phyloP scores from a whole-genome alignment of 2,797 vertebrate species.

The Oryzias sinensis region DNA sequence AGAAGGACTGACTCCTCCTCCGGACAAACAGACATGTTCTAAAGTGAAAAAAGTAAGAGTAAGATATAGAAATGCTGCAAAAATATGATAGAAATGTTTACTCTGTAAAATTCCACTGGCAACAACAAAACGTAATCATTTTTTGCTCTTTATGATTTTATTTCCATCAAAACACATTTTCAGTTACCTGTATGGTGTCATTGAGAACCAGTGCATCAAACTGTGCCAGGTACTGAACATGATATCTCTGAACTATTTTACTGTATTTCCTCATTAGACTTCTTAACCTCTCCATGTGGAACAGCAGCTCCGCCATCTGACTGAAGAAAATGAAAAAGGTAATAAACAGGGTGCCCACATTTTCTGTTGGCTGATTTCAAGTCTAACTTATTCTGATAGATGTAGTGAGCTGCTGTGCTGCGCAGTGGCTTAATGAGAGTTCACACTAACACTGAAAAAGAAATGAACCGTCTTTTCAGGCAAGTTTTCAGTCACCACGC shows the following conservation, averaged over 20 bases:
- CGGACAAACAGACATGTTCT: constrained; percentile 92
- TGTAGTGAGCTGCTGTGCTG: too few species aligned
- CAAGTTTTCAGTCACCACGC: neutral
- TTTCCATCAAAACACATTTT: neutral
- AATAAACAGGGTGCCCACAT: neutral
- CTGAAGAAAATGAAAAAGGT: constrained; percentile 56
- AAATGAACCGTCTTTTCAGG: constrained; percentile 2
- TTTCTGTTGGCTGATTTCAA: neutral
- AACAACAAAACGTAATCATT: too few species aligned
- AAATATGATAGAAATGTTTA: neutral
- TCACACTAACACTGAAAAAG: neutral
- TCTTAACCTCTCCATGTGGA: constrained; percentile 83
- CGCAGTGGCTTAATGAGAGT: neutral
- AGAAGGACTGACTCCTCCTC: constrained; percentile 93
- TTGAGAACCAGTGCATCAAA: constrained; percentile 90
- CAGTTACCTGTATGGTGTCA: constrained; percentile 87
- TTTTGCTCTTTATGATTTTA: neutral
- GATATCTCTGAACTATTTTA: constrained; percentile 83
- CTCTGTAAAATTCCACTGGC: too few species aligned
- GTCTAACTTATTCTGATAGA: neutral
- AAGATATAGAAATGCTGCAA: neutral
- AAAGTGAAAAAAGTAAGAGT: constrained; percentile 13
- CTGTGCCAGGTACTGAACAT: constrained; percentile 87
- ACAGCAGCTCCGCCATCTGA: constrained; percentile 86
- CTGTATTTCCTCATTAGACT: constrained; percentile 68